A percentile compares a stretch with the other conserved stretches of the same genome.
These are phyloP conservation scores for Acanthosepion esculentum DNA, from an alignment of 2,888 invertebrate species.

Conservation along the genomic window DNA sequence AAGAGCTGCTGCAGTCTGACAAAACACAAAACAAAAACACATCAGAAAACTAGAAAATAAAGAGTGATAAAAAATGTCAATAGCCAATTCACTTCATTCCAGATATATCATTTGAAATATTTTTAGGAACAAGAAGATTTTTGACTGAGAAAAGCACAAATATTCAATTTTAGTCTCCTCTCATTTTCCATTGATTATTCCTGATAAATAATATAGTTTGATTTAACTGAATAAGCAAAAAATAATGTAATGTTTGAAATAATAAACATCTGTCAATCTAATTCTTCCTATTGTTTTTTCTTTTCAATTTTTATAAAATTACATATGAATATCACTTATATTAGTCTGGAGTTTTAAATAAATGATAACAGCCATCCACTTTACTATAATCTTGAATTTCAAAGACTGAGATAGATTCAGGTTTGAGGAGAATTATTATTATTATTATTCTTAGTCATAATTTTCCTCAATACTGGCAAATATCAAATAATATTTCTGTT, in stretches of 20 bases:
- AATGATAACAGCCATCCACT: too few relatives aligned
- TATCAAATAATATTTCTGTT: too few relatives aligned
- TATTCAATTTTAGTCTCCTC: too few relatives aligned
- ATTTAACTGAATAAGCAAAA: background rate
- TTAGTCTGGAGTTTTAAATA: too few relatives aligned
- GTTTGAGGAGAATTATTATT: too few relatives aligned
- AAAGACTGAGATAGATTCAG: background rate
- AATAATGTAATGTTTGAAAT: background rate
- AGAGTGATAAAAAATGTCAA: background rate
- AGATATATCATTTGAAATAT: background rate
- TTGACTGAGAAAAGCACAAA: background rate
- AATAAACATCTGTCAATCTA: too few relatives aligned
- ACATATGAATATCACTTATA: too few relatives aligned
- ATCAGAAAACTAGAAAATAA: background rate
- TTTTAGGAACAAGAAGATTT: background rate
- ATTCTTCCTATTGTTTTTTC: too few relatives aligned
- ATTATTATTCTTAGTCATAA: too few relatives aligned
- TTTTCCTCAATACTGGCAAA: too few relatives aligned
- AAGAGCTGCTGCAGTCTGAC: constrained; percentile 82
- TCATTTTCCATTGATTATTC: background rate
- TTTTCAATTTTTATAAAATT: too few relatives aligned
- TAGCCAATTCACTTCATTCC: background rate
- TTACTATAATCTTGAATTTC: background rate
- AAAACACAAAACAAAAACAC: constrained; percentile 49
- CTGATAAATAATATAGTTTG: background rate